Conservation (phyloP, 1,140 invertebrate genomes). For the Cherax destructor region DNA sequence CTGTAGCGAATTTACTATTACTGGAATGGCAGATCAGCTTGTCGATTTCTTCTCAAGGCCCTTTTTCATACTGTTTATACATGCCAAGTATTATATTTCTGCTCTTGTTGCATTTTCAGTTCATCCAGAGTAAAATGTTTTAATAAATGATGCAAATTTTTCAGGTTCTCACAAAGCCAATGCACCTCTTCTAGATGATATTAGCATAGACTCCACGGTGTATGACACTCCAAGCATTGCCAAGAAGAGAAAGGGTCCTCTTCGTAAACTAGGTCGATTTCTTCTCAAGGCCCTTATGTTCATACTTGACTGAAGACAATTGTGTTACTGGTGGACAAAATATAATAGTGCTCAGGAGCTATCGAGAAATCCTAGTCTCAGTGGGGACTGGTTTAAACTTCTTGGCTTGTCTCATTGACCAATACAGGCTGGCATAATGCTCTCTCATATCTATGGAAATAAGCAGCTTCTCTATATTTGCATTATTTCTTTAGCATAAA, state of each 20-base stretch:
- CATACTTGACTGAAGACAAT: constrained; percentile 63
- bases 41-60: no score
- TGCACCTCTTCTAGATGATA: constrained; percentile 65
- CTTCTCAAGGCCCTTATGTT: constrained; percentile 71
- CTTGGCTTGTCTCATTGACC: background rate
- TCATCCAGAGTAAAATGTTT: background rate
- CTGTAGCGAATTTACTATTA: no score
- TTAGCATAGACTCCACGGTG: constrained; percentile 66
- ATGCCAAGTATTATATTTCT: background rate
- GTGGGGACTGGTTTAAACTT: background rate
- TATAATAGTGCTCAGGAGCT: background rate
- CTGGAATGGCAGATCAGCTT: no score
- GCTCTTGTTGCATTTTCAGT: background rate
- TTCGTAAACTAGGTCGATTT: constrained; percentile 69
- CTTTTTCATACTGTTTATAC: background rate
- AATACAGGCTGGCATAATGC: background rate
- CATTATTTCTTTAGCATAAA: background rate
- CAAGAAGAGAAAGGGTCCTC: constrained; percentile 69
- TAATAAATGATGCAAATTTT: background rate
- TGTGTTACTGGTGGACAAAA: background rate
- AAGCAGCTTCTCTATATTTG: background rate
- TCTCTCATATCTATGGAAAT: background rate
- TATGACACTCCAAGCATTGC: constrained; percentile 58
- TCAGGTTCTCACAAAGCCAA: constrained; percentile 54
- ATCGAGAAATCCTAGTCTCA: background rate